Conservation (phyloP, 2,113 vertebrate species). For the Cyprinodon tularosa region DNA sequence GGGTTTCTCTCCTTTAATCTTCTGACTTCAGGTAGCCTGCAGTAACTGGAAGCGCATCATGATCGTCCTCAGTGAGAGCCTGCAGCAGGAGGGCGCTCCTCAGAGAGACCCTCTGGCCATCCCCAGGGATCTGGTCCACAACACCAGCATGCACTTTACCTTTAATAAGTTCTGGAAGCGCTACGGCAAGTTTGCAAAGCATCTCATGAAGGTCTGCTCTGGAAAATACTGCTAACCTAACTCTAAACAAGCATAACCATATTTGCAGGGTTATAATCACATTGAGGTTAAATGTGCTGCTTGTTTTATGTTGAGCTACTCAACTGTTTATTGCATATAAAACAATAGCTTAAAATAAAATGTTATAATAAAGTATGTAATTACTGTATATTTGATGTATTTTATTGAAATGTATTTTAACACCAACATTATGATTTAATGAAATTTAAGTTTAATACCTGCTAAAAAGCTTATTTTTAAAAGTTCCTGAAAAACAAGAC, state of each 20-base stretch:
- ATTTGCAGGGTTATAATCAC: neutral
- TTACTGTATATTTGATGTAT: too few species aligned
- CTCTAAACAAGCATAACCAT: neutral
- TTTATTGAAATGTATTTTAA: too few species aligned
- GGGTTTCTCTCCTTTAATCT: neutral
- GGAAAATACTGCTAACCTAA: neutral
- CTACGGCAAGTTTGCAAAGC: conserved; percentile 92
- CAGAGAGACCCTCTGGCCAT: conserved; percentile 90
- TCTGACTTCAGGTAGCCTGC: conserved; percentile 84
- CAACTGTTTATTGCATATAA: too few species aligned
- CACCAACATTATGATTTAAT: too few species aligned
- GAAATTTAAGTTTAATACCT: too few species aligned
- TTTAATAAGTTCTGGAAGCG: conserved; percentile 98
- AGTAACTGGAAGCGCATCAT: conserved; percentile 98
- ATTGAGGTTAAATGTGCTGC: too few species aligned
- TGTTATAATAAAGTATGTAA: too few species aligned
- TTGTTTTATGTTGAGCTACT: too few species aligned
- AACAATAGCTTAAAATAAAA: too few species aligned
- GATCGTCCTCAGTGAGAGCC: conserved; percentile 94
- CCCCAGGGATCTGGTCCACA: conserved; percentile 88
- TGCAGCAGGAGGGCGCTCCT: conserved; percentile 85
- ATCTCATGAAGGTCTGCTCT: conserved; percentile 89
- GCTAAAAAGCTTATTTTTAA: too few species aligned
- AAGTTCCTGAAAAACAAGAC: too few species aligned
- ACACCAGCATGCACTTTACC: conserved; percentile 92